Evolutionary conservation across 2,113 vertebrate genomes (phyloP).

Genomic region (Charadrius vociferus): DNA sequence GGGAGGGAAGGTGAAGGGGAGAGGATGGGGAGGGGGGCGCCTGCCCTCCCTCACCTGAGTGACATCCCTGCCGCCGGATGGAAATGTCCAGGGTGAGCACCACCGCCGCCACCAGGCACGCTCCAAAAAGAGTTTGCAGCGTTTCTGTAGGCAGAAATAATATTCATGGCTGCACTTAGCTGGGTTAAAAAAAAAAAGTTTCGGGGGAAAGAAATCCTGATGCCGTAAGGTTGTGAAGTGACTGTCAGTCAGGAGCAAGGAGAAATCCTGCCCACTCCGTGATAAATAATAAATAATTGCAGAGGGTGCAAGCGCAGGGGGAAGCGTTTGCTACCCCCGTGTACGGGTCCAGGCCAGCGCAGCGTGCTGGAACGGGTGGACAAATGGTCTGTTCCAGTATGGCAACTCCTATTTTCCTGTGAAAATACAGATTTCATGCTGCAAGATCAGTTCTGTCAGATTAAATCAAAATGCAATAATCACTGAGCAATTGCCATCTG

Average conservation of each 20-base stretch:
- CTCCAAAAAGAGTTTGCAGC: neutral
- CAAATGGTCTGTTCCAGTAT: constrained; percentile 55
- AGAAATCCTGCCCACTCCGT: neutral
- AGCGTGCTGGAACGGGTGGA: neutral
- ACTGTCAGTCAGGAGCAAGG: neutral
- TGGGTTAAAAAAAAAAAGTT: neutral
- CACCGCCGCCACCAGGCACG: accelerated
- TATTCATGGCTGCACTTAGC: neutral
- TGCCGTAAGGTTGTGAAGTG: neutral
- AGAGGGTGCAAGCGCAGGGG: neutral
- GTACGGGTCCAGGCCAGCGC: accelerated
- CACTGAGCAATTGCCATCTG: constrained; percentile 60
- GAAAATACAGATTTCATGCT: constrained; percentile 62
- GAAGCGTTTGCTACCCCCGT: neutral
- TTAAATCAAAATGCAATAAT: constrained; percentile 72
- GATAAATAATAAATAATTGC: neutral
- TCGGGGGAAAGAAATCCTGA: neutral
- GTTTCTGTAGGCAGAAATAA: neutral
- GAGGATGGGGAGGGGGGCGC: accelerated
- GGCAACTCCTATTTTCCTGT: constrained; percentile 63
- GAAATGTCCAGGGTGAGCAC: accelerated
- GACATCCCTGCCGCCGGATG: no score
- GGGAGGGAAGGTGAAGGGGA: neutral
- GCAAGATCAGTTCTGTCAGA: constrained; percentile 65
- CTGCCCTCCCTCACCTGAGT: neutral